Conservation (phyloP, 2,797 vertebrate genomes). For the Lophius americanus region DNA sequence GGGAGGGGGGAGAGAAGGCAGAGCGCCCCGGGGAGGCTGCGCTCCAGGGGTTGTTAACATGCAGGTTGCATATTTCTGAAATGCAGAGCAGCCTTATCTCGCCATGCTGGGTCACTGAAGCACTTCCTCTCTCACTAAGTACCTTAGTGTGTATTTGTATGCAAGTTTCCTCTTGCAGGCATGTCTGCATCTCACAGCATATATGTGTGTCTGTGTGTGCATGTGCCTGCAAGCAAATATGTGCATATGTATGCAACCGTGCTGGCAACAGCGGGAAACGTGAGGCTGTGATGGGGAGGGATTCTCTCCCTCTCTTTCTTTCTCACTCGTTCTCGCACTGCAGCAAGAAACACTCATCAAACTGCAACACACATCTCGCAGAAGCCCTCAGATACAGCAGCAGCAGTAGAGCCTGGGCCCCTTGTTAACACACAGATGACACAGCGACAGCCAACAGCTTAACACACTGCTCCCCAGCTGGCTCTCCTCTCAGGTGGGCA, state of each 20-base stretch:
- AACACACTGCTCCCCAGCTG: constrained; percentile 69
- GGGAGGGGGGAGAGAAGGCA: constrained; percentile 47
- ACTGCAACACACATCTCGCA: constrained; percentile 80
- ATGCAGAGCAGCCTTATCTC: constrained; percentile 79
- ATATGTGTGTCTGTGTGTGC: constrained; percentile 9
- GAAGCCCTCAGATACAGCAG: constrained; percentile 72
- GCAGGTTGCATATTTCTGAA: constrained; percentile 82
- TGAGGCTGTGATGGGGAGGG: constrained; percentile 57
- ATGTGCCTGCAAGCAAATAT: constrained; percentile 39
- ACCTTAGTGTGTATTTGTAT: constrained; percentile 30
- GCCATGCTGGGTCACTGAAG: constrained; percentile 73
- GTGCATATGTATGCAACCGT: constrained; percentile 46
- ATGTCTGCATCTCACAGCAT: constrained; percentile 33
- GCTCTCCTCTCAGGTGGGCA: constrained; percentile 69
- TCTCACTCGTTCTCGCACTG: constrained; percentile 72
- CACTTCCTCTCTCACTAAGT: constrained; percentile 54
- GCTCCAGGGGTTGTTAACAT: constrained; percentile 81
- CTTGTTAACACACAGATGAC: constrained; percentile 73
- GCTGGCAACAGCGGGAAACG: constrained; percentile 55
- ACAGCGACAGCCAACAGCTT: constrained; percentile 72
- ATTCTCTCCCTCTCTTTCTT: constrained; percentile 35
- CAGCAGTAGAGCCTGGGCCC: constrained; percentile 58
- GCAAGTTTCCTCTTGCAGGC: constrained; percentile 20
- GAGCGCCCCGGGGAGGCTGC: constrained; percentile 65
- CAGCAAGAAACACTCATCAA: constrained; percentile 83